These are phyloP conservation scores for Mallotus villosus DNA, from an alignment of 2,797 vertebrate species.

Conservation along the genomic window DNA sequence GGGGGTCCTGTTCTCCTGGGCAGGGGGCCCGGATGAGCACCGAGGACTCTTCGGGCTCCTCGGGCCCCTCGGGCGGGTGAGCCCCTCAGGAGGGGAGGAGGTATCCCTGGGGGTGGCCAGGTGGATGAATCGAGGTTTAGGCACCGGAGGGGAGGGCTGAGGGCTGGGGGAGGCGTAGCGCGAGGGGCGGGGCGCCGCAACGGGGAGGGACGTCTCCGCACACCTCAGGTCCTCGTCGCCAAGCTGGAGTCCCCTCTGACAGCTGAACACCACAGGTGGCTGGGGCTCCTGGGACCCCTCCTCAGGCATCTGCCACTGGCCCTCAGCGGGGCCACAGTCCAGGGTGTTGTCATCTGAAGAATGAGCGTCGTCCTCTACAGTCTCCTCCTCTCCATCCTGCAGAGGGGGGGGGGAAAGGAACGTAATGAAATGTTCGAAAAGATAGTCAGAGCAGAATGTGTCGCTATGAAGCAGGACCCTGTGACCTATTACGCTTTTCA, in stretches of 20 bases:
- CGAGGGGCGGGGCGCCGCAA: conserved; percentile 66
- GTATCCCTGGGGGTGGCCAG: conserved; percentile 11
- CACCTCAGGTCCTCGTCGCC: conserved; percentile 30
- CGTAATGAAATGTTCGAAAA: not conserved
- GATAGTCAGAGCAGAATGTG: no score
- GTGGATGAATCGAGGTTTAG: conserved; percentile 69
- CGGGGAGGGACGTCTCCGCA: conserved; percentile 28
- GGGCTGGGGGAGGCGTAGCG: conserved; percentile 34
- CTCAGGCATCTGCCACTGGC: conserved; percentile 29
- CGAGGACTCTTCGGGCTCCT: no score
- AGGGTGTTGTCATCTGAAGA: conserved; percentile 58
- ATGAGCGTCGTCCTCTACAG: conserved; percentile 45
- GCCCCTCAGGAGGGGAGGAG: not conserved
- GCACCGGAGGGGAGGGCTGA: conserved; percentile 50
- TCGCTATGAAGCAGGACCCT: not conserved
- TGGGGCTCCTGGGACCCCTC: conserved; percentile 24
- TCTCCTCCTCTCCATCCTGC: conserved; percentile 30
- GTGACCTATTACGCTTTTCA: not conserved
- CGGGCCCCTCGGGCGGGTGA: not conserved
- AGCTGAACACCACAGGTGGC: no score
- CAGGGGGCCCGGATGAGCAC: no score
- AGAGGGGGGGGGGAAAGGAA: not conserved
- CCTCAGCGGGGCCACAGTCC: conserved; percentile 35
- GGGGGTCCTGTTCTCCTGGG: not conserved
- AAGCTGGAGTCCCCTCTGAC: not conserved